Conservation (phyloP, 1,140 invertebrate genomes). For the Rhyzopertha dominica region DNA sequence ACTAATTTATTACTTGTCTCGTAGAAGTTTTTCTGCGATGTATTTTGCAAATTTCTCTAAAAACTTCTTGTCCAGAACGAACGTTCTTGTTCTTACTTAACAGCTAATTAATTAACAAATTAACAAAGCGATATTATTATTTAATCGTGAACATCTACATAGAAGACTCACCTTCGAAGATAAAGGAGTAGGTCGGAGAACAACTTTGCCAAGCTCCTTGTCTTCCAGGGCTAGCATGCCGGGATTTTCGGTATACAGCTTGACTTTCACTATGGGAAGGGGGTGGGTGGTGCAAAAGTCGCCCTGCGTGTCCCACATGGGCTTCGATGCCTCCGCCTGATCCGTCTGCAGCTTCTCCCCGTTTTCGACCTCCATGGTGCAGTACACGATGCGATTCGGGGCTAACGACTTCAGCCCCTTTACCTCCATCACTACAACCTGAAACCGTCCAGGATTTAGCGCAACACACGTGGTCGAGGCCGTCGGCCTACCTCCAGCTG, state of each 20-base stretch:
- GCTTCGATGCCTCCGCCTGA: slow-evolving; percentile 97
- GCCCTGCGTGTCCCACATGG: slow-evolving; percentile 97
- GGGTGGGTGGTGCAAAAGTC: slow-evolving; percentile 98
- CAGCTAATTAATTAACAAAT: no score
- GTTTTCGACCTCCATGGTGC: slow-evolving; percentile 99
- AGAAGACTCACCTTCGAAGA: slow-evolving; percentile 69
- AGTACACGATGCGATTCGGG: slow-evolving; percentile 97
- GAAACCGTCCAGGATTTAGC: slow-evolving; percentile 36
- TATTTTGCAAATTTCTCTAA: no score
- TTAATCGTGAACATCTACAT: no score
- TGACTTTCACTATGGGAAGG: slow-evolving; percentile 93
- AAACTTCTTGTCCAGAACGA: no score
- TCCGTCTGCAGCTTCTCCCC: slow-evolving; percentile 98
- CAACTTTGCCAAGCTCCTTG: slow-evolving; percentile 95
- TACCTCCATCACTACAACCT: slow-evolving; percentile 98
- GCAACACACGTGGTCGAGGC: slow-evolving; percentile 6
- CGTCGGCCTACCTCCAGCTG: slow-evolving; percentile 94
- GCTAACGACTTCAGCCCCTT: slow-evolving; percentile 95
- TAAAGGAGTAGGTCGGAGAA: slow-evolving; percentile 84
- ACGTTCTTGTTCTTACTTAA: no score
- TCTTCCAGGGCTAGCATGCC: slow-evolving; percentile 97
- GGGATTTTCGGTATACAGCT: slow-evolving; percentile 95
- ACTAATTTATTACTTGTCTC: no score
- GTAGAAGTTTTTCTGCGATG: no score
- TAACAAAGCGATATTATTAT: no score